Evolutionary conservation across 2,888 invertebrate species (phyloP), one percentile per base, ranked within the genome.

Genomic region (Trisateles emortualis): DNA sequence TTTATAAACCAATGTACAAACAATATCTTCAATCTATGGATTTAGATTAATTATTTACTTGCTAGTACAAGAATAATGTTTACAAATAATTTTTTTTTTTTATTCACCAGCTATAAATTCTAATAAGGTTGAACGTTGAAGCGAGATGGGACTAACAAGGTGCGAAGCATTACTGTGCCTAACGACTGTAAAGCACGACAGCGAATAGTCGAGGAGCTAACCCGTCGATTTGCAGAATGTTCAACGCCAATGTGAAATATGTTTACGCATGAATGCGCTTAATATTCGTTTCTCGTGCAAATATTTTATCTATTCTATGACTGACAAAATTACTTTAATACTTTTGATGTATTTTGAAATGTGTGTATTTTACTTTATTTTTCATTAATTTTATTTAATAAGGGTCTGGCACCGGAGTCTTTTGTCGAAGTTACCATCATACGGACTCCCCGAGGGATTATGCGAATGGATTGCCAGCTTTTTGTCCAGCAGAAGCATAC

Each of bases 71-170:
- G 32, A 19, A 40, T 39, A 39, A 41, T 41, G 5, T 17, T 4
- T 35, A 11, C 13, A 38, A 43, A 35, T 26, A 22, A 53, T 49
- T 16, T 3, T 6, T 11, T 3, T 6, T 11, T 6, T 42, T 48
- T 47, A 50, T 51, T 39, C 33, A 30, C 30, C 8, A 14, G 6
- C 32, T 14, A 46, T 42, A 61, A 24, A 50, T 59, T 54, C 35
- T 42, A 48, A 54, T 54, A 22, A 44, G 29, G 33, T 24, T 13
- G 33, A 36, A 40, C 41, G 30, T 59, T n/a, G 29, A 47, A 51
- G 46, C 39, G 26, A 64, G 48, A 55, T 54, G 49, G 56, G 56
- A 38, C 48, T 55, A 68, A 63, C 55, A 59, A 65, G 52, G 63
- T 54, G 59, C 26, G 40, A 65, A 52, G 30, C 32, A 48, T 56